A percentile compares a stretch with the other conserved stretches of the same genome.
Conservation (phyloP, 2,113 vertebrate species). For the Callipepla squamata region DNA sequence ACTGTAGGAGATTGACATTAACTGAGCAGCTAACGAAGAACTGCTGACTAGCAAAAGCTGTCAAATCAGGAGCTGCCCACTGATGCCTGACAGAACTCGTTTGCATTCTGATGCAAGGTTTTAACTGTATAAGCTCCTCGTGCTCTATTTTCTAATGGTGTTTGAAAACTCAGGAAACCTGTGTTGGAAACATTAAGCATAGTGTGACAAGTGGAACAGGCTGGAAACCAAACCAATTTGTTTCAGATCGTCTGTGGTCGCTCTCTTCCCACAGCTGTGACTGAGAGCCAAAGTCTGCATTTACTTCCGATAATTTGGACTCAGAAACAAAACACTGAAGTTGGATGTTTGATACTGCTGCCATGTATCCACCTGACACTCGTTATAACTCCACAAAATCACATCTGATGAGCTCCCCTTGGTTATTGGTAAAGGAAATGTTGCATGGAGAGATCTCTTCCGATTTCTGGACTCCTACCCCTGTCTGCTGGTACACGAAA, state of each 20-base stretch:
- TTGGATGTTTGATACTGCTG: rapidly evolving
- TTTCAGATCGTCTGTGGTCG: rapidly evolving
- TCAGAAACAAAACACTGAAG: neutral
- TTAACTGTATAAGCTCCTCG: neutral
- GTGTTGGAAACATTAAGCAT: rapidly evolving
- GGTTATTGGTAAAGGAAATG: neutral
- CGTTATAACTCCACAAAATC: neutral
- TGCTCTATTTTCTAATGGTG: neutral
- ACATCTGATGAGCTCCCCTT: rapidly evolving
- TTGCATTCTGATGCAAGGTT: constrained; percentile 17
- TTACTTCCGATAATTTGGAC: neutral
- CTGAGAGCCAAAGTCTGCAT: neutral
- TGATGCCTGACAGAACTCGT: constrained; percentile 44
- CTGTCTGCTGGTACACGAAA: rapidly evolving
- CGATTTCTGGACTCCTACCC: neutral
- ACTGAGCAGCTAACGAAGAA: neutral
- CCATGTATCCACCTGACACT: rapidly evolving
- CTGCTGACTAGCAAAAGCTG: constrained; percentile 58
- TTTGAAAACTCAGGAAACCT: neutral
- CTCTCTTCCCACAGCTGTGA: neutral
- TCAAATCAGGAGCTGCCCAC: constrained; percentile 19
- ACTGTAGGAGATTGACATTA: neutral
- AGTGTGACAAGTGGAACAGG: neutral
- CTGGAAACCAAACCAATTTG: neutral
- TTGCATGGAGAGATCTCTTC: neutral